Conservation (phyloP, 2,888 invertebrate genomes). For the Rhorus exstirpatorius region DNA sequence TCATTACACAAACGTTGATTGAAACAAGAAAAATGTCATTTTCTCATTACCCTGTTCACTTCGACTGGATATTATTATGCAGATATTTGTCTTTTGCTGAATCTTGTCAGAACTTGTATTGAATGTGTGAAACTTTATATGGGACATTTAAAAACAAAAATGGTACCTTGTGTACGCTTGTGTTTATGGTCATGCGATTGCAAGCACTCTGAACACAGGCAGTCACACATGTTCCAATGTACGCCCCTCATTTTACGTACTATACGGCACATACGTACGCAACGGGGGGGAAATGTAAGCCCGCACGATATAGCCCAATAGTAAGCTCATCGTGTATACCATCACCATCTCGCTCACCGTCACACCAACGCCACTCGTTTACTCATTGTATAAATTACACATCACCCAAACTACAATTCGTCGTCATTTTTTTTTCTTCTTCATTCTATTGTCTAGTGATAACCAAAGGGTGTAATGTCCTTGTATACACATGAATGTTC, state of each 20-base stretch:
- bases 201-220: constrained; percentile 68
- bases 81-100: constrained; percentile 86
- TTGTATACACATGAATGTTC: constrained; percentile 43
- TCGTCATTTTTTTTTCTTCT: constrained; percentile 33
- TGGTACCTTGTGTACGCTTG: constrained; percentile 68
- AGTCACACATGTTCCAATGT: constrained; percentile 34
- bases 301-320: constrained; percentile 71
- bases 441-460: not conserved
- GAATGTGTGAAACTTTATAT: constrained; percentile 84
- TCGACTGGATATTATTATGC: constrained; percentile 84
- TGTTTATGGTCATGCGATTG: constrained; percentile 69
- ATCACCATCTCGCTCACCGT: constrained; percentile 49
- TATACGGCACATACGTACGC: constrained; percentile 1
- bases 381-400: constrained; percentile 86
- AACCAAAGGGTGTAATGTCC: constrained; percentile 1
- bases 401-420: constrained; percentile 81
- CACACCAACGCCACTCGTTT: constrained; percentile 78
- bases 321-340: constrained; percentile 49
- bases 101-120: constrained; percentile 85
- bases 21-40: constrained; percentile 3
- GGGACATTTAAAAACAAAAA: constrained; percentile 59
- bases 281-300: constrained; percentile 67
- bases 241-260: constrained; percentile 7
- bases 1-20: not conserved
- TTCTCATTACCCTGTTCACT: constrained; percentile 25